Evolutionary conservation across 35 echinoderm and acorn worm species (phyloP).

Genomic region (Anneissia japonica): DNA sequence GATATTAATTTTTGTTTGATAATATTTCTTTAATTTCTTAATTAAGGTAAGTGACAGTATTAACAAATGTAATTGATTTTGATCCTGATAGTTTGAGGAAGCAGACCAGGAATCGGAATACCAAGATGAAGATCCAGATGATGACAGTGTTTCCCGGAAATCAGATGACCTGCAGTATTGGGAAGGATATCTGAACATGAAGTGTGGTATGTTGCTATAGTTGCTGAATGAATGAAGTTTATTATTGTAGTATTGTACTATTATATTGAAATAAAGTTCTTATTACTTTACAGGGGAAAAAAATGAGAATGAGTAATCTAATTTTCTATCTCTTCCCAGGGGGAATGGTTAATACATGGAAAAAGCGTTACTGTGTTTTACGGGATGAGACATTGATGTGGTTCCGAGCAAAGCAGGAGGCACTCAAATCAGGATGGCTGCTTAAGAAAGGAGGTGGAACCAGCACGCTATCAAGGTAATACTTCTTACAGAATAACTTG

Average conservation of each 20-base stretch:
- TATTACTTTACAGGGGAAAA: no score
- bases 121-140: constrained; percentile 49
- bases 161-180: constrained; percentile 76
- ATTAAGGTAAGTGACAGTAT: no score
- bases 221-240: no score
- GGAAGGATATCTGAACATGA: constrained; percentile 84
- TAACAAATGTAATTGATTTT: background rate
- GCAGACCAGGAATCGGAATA: background rate
- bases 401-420: constrained; percentile 94
- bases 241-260: no score
- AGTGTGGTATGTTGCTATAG: constrained; percentile 44
- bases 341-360: constrained; percentile 93
- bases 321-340: constrained; percentile 43
- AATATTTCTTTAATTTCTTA: no score
- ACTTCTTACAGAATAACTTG: no score
- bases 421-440: constrained; percentile 93
- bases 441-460: constrained; percentile 93
- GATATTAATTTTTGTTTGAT: no score
- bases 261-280: no score
- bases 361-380: constrained; percentile 96
- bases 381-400: constrained; percentile 95
- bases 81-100: background rate
- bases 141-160: constrained; percentile 69
- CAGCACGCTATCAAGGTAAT: constrained; percentile 76
- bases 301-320: no score